These are phyloP conservation scores for Porites lobata DNA, from an alignment of 92 coral and sea anemone genomes.

Conservation along the genomic window DNA sequence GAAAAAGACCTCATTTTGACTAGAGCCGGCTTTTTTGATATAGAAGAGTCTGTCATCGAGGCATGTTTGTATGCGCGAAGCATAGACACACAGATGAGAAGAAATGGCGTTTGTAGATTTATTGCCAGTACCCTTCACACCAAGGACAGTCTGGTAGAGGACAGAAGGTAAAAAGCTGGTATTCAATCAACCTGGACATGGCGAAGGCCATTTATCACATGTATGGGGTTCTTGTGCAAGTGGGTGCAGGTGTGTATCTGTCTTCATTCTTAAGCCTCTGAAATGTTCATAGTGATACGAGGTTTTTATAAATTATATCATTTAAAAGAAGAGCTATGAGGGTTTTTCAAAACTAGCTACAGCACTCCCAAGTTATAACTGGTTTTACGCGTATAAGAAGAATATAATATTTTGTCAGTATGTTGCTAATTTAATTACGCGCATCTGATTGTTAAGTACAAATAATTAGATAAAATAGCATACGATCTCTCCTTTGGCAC, in stretches of 20 bases:
- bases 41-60: constrained; percentile 8
- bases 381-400: too few relatives aligned
- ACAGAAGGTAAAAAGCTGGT: constrained; percentile 5
- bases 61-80: constrained; percentile 21
- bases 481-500: too few relatives aligned
- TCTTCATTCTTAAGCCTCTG: not conserved
- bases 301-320: too few relatives aligned
- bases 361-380: too few relatives aligned
- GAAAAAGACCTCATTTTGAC: constrained; percentile 16
- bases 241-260: constrained; percentile 4
- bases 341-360: too few relatives aligned
- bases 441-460: too few relatives aligned
- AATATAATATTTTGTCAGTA: too few relatives aligned
- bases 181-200: constrained; percentile 9
- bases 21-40: constrained; percentile 32
- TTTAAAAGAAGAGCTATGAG: too few relatives aligned
- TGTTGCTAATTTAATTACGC: too few relatives aligned
- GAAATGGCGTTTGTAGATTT: constrained; percentile 4
- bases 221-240: not conserved
- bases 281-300: too few relatives aligned
- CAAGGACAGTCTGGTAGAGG: constrained; percentile 26
- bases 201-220: constrained; percentile 2
- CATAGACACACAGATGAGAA: constrained; percentile 29
- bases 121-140: constrained; percentile 16
- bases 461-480: too few relatives aligned